Percentiles rank a stretch among this genome's conserved stretches.
Evolutionary conservation across 2,797 vertebrate genomes (phyloP).

Genomic region (Alcedo atthis): DNA sequence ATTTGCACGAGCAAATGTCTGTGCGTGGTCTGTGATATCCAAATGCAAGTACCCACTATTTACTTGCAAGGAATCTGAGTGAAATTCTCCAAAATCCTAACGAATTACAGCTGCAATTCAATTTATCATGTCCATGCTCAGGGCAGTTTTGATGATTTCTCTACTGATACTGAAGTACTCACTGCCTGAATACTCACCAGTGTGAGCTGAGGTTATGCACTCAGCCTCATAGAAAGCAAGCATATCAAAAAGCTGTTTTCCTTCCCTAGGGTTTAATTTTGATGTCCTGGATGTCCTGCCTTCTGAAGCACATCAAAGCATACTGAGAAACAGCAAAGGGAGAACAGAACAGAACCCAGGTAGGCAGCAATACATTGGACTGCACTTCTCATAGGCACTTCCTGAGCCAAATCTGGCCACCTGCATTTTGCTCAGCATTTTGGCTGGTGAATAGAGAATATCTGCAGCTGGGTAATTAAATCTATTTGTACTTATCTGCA

Average conservation of each 20-base stretch:
- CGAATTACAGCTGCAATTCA: neutral
- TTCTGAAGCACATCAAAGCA: neutral
- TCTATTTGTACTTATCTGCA: constrained; percentile 32
- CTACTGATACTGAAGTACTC: neutral
- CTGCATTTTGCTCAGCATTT: constrained; percentile 34
- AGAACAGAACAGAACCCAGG: neutral
- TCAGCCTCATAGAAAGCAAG: neutral
- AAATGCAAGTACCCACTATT: neutral
- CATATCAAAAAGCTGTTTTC: neutral
- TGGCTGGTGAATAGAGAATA: constrained; percentile 23
- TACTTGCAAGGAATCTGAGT: neutral
- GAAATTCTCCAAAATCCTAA: neutral
- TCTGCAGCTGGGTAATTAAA: constrained; percentile 52
- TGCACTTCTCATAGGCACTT: neutral
- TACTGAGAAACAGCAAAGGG: neutral
- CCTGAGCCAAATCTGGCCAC: constrained; percentile 5
- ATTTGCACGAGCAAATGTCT: neutral
- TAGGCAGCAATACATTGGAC: neutral
- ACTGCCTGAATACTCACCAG: neutral
- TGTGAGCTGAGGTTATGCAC: neutral
- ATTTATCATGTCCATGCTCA: neutral
- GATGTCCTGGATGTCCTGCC: neutral
- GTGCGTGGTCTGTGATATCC: neutral
- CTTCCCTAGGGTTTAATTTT: neutral
- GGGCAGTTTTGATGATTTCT: neutral